Evolutionary conservation across 2,113 vertebrate genomes (phyloP).

Genomic region (Aix galericulata): DNA sequence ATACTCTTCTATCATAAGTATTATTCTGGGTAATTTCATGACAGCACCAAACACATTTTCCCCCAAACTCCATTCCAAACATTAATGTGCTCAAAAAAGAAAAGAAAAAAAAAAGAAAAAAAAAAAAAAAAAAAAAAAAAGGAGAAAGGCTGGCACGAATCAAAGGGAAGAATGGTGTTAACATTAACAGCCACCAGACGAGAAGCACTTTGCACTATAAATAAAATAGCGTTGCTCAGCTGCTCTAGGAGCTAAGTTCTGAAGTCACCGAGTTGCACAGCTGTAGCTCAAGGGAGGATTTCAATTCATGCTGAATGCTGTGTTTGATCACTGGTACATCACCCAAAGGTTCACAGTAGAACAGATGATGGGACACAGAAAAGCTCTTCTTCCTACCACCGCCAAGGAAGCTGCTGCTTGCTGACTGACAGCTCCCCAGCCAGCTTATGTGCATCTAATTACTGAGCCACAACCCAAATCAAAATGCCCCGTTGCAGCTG

Average conservation of each 20-base stretch:
- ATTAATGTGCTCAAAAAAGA: not conserved
- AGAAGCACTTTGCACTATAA: not conserved
- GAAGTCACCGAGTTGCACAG: not conserved
- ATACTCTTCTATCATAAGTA: not conserved
- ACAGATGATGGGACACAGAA: not conserved
- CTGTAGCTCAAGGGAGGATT: not conserved
- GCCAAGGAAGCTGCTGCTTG: not conserved
- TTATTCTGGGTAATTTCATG: not conserved
- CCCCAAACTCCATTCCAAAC: not conserved
- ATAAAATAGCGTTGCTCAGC: not conserved
- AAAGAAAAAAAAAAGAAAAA: no score
- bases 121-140: no score
- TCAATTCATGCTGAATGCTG: accelerated
- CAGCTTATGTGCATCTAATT: constrained; percentile 73
- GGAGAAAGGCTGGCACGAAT: not conserved
- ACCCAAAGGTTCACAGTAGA: constrained; percentile 19
- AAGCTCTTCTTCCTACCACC: not conserved
- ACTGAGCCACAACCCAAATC: constrained; percentile 56
- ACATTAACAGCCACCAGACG: not conserved
- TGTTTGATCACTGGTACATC: not conserved
- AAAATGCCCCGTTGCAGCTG: constrained; percentile 73
- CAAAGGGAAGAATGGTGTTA: not conserved
- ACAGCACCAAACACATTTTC: not conserved
- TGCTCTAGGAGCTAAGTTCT: not conserved
- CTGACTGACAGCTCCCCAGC: constrained; percentile 47